Evolutionary conservation across 2,888 invertebrate genomes (phyloP), one percentile per base, ranked within the genome.

Genomic region (Aporophyla lueneburgensis): DNA sequence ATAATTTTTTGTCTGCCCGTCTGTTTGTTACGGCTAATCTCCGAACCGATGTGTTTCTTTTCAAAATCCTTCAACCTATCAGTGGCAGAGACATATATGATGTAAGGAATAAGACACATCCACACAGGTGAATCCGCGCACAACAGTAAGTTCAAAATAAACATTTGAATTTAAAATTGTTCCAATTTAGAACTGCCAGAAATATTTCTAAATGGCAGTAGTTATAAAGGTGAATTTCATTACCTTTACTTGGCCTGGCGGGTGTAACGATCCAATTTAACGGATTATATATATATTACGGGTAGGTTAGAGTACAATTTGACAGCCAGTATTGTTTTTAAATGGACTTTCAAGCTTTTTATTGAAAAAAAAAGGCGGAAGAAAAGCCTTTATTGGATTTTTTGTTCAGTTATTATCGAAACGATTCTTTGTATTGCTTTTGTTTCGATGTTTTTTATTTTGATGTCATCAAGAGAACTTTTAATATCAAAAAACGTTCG

Each of bases 291-390:
- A 49, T 59, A 51, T 53, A 51, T 59, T 76, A 69, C 14, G 16
- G 19, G 27, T n/a, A 53, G 33, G 24, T 40, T 46, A 24, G 24
- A 40, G 51, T 7, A 27, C 14, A 49, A 4, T 87, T 81, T 80
- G 65, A 78, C 58, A 69, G 46, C 54, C 69, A 59, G 61, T 72
- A 81, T 77, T 82, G 76, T 84, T 79, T 82, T 74, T 54, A 75
- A 87, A 81, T 74, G 27, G 65, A 82, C 68, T 78, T 81, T 71
- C 58, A 63, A 86, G 70, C 67, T 70, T 78, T 82, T 70, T 74
- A 71, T 77, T 78, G 71, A 24, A 53, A 67, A 74, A 76, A 54
- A 16, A 54, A 49, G 4, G 16, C 5, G 9, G 24, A 62, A 63
- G 63, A 56, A 74, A 68, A n/a, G n/a, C 12, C 24, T 16, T 63